phyloP scores from a whole-genome alignment of 2,113 vertebrate genomes.

The Centrocercus urophasianus region DNA sequence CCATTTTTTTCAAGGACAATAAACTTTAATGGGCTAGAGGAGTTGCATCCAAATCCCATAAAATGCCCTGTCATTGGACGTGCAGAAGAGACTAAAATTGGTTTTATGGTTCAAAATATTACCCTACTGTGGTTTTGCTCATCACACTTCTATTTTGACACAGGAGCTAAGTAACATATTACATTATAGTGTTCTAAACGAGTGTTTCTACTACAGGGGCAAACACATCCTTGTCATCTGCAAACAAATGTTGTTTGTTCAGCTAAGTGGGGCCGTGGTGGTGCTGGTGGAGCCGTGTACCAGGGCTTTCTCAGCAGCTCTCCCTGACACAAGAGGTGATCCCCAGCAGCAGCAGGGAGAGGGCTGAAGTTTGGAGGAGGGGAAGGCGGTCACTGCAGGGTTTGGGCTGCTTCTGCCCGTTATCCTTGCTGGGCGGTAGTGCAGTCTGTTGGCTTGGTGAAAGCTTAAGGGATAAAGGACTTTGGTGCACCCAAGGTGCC shows the following conservation, averaged over 20 bases:
- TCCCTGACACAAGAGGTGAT: accelerated
- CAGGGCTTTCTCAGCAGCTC: accelerated
- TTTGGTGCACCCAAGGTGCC: neutral
- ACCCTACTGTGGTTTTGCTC: neutral
- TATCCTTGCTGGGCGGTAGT: accelerated
- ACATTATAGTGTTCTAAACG: neutral
- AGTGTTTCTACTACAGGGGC: neutral
- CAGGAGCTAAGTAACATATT: neutral
- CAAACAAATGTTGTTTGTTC: neutral
- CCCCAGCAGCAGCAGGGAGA: accelerated
- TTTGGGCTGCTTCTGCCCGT: neutral
- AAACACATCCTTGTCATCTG: neutral
- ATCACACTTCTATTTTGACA: neutral
- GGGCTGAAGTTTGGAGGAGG: neutral
- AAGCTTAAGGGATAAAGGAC: neutral
- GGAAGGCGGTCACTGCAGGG: neutral
- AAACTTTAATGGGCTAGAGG: slow-evolving; percentile 61
- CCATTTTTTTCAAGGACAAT: slow-evolving; percentile 50
- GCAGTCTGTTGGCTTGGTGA: accelerated
- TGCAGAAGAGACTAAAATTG: slow-evolving; percentile 30
- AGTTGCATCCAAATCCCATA: slow-evolving; percentile 64
- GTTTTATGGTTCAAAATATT: slow-evolving; percentile 5
- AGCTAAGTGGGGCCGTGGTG: neutral
- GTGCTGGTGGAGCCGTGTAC: neutral
- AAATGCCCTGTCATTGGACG: slow-evolving; percentile 49